Evolutionary conservation across 30 jellyfish, hydroid and myxozoan genomes (phyloP).

Genomic region (Turritopsis rubra): DNA sequence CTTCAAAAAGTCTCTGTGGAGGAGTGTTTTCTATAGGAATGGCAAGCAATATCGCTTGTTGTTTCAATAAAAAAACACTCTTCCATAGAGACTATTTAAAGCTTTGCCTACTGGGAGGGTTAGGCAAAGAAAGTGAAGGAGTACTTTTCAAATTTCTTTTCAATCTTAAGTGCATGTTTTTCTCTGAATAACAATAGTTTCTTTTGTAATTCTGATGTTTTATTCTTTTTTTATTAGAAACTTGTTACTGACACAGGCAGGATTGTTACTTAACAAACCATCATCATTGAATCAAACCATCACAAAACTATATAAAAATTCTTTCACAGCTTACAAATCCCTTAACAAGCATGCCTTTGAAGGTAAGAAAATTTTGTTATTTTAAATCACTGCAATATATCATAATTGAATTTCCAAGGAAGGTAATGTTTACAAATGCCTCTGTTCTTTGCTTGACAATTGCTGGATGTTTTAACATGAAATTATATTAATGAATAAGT

Average conservation of each 20-base stretch:
- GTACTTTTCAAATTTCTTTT: too few species aligned
- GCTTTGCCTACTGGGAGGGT: too few species aligned
- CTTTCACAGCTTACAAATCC: slow-evolving; percentile 23
- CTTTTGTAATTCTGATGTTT: not conserved
- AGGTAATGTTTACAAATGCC: not conserved
- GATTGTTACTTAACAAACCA: slow-evolving; percentile 25
- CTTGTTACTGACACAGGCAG: slow-evolving; percentile 5
- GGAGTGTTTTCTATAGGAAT: too few species aligned
- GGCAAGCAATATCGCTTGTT: too few species aligned
- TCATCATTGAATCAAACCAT: not conserved
- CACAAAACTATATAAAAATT: slow-evolving; percentile 10
- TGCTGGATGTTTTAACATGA: too few species aligned
- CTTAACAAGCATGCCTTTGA: not conserved
- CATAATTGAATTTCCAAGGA: not conserved
- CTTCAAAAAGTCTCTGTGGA: too few species aligned
- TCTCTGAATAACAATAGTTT: too few species aligned
- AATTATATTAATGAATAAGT: too few species aligned
- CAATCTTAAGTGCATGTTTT: too few species aligned
- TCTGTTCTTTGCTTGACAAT: not conserved
- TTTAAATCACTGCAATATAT: not conserved
- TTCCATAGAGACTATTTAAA: too few species aligned
- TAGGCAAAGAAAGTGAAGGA: too few species aligned
- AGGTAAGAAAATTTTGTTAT: not conserved
- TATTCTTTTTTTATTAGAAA: not conserved
- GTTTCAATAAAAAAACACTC: too few species aligned